Evolutionary conservation across 2,888 invertebrate genomes (phyloP).

Genomic region (Asteroscopus sphinx): DNA sequence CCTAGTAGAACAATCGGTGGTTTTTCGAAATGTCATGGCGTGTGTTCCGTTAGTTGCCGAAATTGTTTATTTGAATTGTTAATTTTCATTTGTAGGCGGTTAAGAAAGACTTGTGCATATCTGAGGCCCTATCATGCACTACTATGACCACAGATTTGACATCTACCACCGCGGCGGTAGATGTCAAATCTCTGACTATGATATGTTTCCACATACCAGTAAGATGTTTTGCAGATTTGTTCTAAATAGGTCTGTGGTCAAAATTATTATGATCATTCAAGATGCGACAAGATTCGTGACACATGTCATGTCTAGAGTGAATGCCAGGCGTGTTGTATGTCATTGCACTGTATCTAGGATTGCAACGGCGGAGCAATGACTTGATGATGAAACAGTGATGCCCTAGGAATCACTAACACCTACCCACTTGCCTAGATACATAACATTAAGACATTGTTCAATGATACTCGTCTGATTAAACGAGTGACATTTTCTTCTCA

Average conservation of each 20-base stretch:
- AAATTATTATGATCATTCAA: too few relatives aligned
- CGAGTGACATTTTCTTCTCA: constrained; percentile 23
- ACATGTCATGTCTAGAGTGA: background rate
- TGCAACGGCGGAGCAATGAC: constrained; percentile 21
- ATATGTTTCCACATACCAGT: too few relatives aligned
- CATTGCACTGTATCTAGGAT: constrained; percentile 31
- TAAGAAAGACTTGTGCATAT: constrained; percentile 31
- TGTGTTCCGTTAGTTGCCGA: constrained; percentile 73
- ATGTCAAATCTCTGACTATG: too few relatives aligned
- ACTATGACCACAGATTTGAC: too few relatives aligned
- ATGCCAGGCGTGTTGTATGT: background rate
- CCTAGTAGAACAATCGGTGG: constrained; percentile 77
- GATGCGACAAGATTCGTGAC: too few relatives aligned
- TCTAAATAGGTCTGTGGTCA: too few relatives aligned
- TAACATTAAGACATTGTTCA: constrained; percentile 25
- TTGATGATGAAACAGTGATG: constrained; percentile 40
- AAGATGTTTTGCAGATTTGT: too few relatives aligned
- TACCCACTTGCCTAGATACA: constrained; percentile 45
- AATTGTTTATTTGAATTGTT: constrained; percentile 78
- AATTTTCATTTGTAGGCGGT: constrained; percentile 68
- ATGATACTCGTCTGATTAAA: constrained; percentile 26
- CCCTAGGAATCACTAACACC: constrained; percentile 37
- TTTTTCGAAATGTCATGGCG: constrained; percentile 78
- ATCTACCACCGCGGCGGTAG: too few relatives aligned
- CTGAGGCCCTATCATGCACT: too few relatives aligned